A percentile compares a stretch with the other conserved stretches of the same genome.
Evolutionary conservation across 2,888 invertebrate species (phyloP).

Genomic region (Pollenia amentaria): DNA sequence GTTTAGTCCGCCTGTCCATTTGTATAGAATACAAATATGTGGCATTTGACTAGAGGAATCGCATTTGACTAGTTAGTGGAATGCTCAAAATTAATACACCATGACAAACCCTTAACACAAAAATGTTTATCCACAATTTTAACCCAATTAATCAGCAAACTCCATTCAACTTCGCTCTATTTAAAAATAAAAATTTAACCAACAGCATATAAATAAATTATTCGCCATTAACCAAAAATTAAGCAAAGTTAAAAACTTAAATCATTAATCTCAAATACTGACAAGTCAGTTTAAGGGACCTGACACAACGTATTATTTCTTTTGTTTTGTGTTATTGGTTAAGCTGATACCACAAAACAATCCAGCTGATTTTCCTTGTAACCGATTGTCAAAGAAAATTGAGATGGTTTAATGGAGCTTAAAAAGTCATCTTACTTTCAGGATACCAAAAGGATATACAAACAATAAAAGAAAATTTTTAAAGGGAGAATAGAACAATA

Average conservation of each 20-base stretch:
- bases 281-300: slow-evolving; percentile 25
- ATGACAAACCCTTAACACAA: background rate
- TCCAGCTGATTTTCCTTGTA: background rate
- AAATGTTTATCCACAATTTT: background rate
- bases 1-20: no score
- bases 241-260: slow-evolving; percentile 21
- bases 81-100: background rate
- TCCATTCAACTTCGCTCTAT: background rate
- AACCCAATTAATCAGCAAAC: background rate
- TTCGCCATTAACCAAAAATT: background rate
- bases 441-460: background rate
- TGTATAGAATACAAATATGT: no score
- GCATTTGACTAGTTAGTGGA: no score
- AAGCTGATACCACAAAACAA: background rate
- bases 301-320: background rate
- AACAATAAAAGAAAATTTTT: background rate
- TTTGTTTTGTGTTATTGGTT: background rate
- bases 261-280: slow-evolving; percentile 43
- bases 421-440: background rate
- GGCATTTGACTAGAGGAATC: no score
- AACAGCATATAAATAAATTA: background rate
- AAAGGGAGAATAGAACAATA: background rate
- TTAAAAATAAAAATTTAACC: background rate
- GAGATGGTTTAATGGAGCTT: slow-evolving; percentile 29
- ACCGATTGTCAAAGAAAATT: background rate